These are phyloP conservation scores for Thomomys bottae DNA, from an alignment of 2,113 vertebrate genomes.

Conservation along the genomic window DNA sequence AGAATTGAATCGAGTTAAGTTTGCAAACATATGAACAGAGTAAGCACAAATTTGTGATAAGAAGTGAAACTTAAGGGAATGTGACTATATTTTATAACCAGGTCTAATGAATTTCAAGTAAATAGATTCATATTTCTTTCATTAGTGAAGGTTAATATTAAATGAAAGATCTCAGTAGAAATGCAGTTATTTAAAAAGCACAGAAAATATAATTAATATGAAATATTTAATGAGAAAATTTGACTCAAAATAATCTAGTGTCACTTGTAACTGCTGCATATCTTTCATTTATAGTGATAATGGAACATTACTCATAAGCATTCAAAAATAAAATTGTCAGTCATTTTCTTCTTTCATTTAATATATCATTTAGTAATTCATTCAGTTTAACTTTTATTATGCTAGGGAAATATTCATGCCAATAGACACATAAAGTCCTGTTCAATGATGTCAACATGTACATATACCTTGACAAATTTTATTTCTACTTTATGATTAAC, in stretches of 20 bases:
- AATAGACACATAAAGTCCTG: background rate
- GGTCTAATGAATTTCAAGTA: constrained; percentile 46
- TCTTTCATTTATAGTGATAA: constrained; percentile 31
- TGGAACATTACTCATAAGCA: constrained; percentile 18
- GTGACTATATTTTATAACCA: constrained; percentile 31
- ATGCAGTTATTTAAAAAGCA: background rate
- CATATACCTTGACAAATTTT: constrained; percentile 20
- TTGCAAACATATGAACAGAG: constrained; percentile 3
- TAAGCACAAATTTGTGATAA: constrained; percentile 11
- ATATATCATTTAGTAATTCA: background rate
- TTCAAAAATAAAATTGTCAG: constrained; percentile 7
- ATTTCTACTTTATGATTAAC: constrained; percentile 7
- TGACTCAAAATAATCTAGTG: constrained; percentile 29
- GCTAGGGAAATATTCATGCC: background rate
- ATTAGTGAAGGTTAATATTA: background rate
- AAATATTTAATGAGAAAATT: constrained; percentile 42
- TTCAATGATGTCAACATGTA: constrained; percentile 8
- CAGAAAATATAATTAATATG: constrained; percentile 26
- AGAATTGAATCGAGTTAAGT: background rate
- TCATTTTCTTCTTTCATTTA: background rate
- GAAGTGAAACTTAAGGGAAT: background rate
- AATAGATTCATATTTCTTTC: constrained; percentile 12
- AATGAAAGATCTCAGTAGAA: constrained; percentile 32
- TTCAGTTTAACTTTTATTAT: background rate
- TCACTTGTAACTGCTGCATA: background rate